Conservation (phyloP, 1,140 invertebrate genomes). For the Drosophila oshimai region DNA sequence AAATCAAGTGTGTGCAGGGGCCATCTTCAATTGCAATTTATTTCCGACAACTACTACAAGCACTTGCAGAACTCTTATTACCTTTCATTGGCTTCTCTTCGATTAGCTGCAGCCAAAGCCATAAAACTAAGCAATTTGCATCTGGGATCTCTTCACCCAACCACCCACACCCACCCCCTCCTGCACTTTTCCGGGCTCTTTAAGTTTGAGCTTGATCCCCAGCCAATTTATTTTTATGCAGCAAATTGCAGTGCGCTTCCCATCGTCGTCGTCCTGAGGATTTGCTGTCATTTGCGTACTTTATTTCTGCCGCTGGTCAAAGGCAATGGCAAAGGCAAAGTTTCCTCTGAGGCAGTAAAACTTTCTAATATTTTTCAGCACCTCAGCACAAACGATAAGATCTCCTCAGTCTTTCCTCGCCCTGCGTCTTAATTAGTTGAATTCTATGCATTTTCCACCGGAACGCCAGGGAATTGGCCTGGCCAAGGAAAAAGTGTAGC, state of each 20-base stretch:
- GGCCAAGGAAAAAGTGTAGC: conserved; percentile 39
- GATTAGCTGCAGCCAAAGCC: conserved; percentile 48
- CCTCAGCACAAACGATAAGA: conserved; percentile 69
- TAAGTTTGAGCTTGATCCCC: conserved; percentile 52
- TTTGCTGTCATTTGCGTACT: conserved; percentile 70
- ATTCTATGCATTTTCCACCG: conserved; percentile 69
- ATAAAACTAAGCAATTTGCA: conserved; percentile 60
- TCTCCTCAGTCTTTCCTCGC: conserved; percentile 34
- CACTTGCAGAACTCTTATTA: conserved; percentile 31
- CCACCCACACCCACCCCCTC: neutral
- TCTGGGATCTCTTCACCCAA: neutral
- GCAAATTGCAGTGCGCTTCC: conserved; percentile 46
- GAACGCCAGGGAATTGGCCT: conserved; percentile 22
- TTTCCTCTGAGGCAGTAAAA: conserved; percentile 56
- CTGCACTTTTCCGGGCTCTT: neutral
- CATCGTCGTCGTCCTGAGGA: conserved; percentile 53
- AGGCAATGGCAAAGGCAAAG: no score
- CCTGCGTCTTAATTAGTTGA: conserved; percentile 69
- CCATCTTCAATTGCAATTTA: conserved; percentile 20
- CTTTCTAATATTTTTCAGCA: conserved; percentile 79
- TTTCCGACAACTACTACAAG: conserved; percentile 12
- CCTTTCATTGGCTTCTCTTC: conserved; percentile 55
- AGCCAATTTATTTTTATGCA: conserved; percentile 68
- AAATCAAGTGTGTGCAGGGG: conserved; percentile 7
- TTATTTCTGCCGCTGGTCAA: conserved; percentile 47